Evolutionary conservation across 1,140 invertebrate genomes (phyloP), one percentile per base, ranked within the genome.

Genomic region (Zaprionus africanus): DNA sequence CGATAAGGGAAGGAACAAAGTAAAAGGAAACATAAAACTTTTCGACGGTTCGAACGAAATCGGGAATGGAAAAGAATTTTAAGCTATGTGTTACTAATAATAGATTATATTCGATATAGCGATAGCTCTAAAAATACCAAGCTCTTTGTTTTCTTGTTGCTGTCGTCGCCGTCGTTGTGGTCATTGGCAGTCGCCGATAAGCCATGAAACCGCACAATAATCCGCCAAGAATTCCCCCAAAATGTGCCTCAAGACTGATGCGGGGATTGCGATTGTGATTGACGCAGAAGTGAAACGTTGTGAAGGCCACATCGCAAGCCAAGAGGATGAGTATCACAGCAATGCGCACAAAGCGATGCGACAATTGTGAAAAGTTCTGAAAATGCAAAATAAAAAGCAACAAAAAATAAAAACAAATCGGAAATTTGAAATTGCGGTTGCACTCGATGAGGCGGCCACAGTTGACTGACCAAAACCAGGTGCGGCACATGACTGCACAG

Each of bases 401-500:
- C 22, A 66, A 67, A 75, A 74, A 78, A 67, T 67, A 70, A 56
- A 61, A 70, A 41, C 19, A 24, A 46, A 64, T 28, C 6, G 43
- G 28, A 61, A 76, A 73, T 38, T 59, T 58, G 66, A 81, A 90
- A 82, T 81, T 90, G 72, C 76, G 69, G 65, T 79, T 84, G 84
- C 68, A 67, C 26, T 75, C 24, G 31, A 34, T 34, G 60, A 66
- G 62, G 65, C 66, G 36, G 43, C 49, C 57, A 77, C 81, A 77
- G 77, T 79, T 78, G 77, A 90, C 94, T 95, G 93, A 97, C 97
- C 94, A 98, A 94, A 91, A 97, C 95, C 60, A 99, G 95, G 93
- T 98, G 97, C 24, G 98, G 96, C 58, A 99, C 93, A 93, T 99
- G 98, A 76, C 98, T 98, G 41, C 97, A 96, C 53, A 99, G 95